Conservation (phyloP, 2,888 invertebrate species). For the Phorcus lineatus region DNA sequence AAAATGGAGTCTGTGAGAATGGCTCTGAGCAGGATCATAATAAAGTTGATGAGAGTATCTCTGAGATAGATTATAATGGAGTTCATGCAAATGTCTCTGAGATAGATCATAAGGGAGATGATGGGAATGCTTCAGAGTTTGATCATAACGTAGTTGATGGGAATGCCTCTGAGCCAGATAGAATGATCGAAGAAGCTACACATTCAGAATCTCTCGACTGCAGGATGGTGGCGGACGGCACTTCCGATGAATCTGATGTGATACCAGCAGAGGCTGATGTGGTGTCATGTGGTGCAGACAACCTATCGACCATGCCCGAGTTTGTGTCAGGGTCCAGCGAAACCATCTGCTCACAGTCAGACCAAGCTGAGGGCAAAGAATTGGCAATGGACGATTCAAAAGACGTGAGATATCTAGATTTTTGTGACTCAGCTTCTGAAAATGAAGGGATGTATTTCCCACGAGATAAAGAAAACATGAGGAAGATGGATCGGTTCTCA, state of each 20-base stretch:
- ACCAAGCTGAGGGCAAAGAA: background rate
- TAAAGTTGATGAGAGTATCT: too few species aligned
- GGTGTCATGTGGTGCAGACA: background rate
- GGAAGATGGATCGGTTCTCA: background rate
- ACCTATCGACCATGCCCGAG: background rate
- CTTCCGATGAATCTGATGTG: background rate
- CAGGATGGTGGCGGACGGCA: background rate
- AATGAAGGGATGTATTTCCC: background rate
- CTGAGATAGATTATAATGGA: too few species aligned
- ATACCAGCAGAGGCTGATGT: background rate
- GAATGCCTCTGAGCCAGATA: too few species aligned
- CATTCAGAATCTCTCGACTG: background rate
- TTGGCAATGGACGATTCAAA: too few species aligned
- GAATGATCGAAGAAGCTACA: too few species aligned
- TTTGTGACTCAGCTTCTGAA: background rate
- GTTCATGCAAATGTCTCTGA: too few species aligned
- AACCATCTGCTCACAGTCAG: background rate
- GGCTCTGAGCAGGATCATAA: too few species aligned
- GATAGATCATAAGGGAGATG: too few species aligned
- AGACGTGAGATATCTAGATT: too few species aligned
- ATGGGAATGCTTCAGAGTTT: too few species aligned
- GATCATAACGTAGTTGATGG: too few species aligned
- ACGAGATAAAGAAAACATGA: slow-evolving; percentile 1
- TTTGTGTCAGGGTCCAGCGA: background rate
- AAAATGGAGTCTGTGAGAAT: too few species aligned